Evolutionary conservation across 2,113 vertebrate genomes (phyloP).

Genomic region (Neotragus moschatus): DNA sequence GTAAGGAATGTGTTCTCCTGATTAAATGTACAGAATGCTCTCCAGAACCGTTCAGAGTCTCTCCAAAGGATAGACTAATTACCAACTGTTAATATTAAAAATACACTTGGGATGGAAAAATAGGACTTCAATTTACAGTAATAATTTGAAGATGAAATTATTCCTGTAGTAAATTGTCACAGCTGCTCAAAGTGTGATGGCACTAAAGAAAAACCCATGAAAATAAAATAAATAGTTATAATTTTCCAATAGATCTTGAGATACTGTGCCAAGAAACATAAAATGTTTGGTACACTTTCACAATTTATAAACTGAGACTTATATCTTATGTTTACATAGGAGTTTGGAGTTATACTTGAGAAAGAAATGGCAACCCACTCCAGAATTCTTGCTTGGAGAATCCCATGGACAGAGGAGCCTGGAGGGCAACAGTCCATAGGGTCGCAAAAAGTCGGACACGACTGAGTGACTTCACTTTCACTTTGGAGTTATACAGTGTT

Average conservation of each 20-base stretch:
- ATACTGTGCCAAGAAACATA: not conserved
- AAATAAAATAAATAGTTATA: slow-evolving; percentile 77
- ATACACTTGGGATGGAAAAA: slow-evolving; percentile 78
- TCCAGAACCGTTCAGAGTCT: slow-evolving; percentile 38
- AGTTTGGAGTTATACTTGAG: too few species aligned
- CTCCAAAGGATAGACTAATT: slow-evolving; percentile 75
- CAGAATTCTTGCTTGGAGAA: too few species aligned
- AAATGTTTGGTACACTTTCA: slow-evolving; percentile 19
- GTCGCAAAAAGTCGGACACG: too few species aligned
- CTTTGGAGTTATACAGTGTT: not conserved
- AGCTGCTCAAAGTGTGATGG: slow-evolving; percentile 79
- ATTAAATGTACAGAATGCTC: slow-evolving; percentile 43
- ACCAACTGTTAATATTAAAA: slow-evolving; percentile 81
- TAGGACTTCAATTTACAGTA: slow-evolving; percentile 79
- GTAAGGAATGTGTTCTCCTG: not conserved
- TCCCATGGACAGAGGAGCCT: too few species aligned
- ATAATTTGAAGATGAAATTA: slow-evolving; percentile 81
- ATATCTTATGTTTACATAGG: not conserved
- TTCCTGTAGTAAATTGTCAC: slow-evolving; percentile 80
- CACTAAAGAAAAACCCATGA: slow-evolving; percentile 75
- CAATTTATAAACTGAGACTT: not conserved
- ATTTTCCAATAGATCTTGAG: slow-evolving; percentile 59
- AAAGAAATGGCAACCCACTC: too few species aligned
- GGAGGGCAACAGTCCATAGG: too few species aligned
- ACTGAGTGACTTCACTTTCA: too few species aligned